Percentiles rank a stretch among this genome's conserved stretches.
Evolutionary conservation across 2,113 vertebrate genomes (phyloP).

Genomic region (Picathartes gymnocephalus): DNA sequence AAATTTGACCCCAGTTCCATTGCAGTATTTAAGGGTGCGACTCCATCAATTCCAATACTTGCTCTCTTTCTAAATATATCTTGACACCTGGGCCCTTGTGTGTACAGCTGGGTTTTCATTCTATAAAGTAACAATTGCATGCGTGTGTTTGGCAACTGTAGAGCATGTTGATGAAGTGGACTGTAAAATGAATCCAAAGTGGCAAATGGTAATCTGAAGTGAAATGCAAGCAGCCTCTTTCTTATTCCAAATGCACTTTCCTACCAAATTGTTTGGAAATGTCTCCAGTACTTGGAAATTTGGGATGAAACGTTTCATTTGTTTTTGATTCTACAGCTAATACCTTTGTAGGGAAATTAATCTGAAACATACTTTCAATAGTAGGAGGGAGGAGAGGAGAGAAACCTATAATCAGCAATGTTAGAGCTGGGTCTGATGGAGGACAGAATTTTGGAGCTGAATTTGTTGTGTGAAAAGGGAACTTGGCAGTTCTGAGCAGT

Average conservation of each 20-base stretch:
- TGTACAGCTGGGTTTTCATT: background rate
- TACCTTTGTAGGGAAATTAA: background rate
- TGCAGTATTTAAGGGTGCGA: background rate
- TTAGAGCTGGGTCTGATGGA: background rate
- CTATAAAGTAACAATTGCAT: background rate
- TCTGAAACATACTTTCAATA: background rate
- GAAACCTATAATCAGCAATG: background rate
- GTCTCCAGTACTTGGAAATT: background rate
- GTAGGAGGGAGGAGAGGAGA: background rate
- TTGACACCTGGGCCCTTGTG: background rate
- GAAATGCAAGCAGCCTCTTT: background rate
- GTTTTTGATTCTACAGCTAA: background rate
- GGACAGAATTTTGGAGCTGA: background rate
- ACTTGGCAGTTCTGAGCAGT: background rate
- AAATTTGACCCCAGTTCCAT: background rate
- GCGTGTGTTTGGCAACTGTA: background rate
- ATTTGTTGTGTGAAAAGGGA: background rate
- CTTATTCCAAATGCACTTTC: background rate
- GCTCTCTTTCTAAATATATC: background rate
- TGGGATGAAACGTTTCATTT: background rate
- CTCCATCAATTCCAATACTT: background rate
- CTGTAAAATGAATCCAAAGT: background rate
- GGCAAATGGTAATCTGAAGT: background rate
- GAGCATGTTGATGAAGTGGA: background rate
- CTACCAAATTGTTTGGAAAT: background rate